Evolutionary conservation across 2,888 invertebrate genomes (phyloP).

Genomic region (Anorthoa munda): DNA sequence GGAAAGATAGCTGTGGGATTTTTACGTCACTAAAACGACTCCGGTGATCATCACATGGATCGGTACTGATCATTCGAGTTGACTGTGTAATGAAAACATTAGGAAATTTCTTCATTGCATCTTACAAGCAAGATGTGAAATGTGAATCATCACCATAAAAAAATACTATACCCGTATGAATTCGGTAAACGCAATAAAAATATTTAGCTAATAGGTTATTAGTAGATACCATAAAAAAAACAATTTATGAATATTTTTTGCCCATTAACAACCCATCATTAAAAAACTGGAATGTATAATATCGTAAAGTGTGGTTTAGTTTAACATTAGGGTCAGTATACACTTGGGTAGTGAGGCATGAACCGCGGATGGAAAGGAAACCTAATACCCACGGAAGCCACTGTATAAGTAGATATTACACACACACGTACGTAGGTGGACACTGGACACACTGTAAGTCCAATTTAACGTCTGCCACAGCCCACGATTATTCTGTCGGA

Average conservation of each 20-base stretch:
- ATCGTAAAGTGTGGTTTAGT: slow-evolving; percentile 24
- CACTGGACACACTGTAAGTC: slow-evolving; percentile 28
- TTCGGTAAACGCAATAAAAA: neutral
- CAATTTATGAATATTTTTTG: neutral
- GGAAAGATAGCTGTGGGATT: no score
- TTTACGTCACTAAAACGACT: no score
- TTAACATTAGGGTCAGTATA: slow-evolving; percentile 61
- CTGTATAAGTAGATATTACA: slow-evolving; percentile 49
- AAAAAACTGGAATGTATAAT: slow-evolving; percentile 8
- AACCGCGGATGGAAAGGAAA: slow-evolving; percentile 76
- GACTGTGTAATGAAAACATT: no score
- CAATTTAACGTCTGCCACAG: slow-evolving; percentile 61
- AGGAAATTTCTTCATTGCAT: no score
- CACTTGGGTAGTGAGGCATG: slow-evolving; percentile 72
- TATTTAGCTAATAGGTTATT: slow-evolving; percentile 5
- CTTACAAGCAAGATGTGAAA: no score
- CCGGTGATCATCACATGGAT: no score
- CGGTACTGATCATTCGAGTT: no score
- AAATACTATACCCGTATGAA: neutral
- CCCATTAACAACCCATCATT: neutral
- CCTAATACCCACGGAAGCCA: slow-evolving; percentile 84
- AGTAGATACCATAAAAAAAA: slow-evolving; percentile 9
- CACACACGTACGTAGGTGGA: slow-evolving; percentile 16
- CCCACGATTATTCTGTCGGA: slow-evolving; percentile 56
- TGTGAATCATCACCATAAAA: no score